A percentile compares a stretch with the other conserved stretches of the same genome.
phyloP scores from a whole-genome alignment of 35 echinoderm and acorn worm genomes.

The Eucidaris tribuloides region DNA sequence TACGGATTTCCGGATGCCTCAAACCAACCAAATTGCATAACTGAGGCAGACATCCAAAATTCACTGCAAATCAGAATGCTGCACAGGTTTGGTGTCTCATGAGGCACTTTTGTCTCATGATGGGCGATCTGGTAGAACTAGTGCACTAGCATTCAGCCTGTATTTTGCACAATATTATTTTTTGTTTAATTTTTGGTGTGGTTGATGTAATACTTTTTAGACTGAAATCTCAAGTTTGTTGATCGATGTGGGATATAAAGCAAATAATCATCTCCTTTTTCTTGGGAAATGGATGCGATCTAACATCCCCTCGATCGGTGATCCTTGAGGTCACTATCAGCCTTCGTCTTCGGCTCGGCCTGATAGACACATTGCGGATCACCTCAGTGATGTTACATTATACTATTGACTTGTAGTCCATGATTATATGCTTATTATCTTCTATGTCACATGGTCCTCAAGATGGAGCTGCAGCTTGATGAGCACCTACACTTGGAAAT shows the following conservation, averaged over 20 bases:
- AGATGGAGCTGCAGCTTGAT: background rate
- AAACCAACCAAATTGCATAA: slow-evolving; percentile 21
- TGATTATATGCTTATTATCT: background rate
- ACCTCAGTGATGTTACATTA: background rate
- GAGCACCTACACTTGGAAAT: background rate
- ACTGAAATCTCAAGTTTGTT: background rate
- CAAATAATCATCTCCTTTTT: too few species aligned
- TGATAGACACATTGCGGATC: background rate
- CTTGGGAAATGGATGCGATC: background rate
- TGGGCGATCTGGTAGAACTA: slow-evolving; percentile 32
- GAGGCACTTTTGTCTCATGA: slow-evolving; percentile 26
- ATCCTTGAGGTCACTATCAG: too few species aligned
- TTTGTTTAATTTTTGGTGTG: background rate
- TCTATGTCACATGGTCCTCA: background rate
- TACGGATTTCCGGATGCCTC: slow-evolving; percentile 26
- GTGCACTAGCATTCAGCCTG: too few species aligned
- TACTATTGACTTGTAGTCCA: background rate
- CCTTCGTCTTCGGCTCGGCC: too few species aligned
- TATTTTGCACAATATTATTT: slow-evolving; percentile 13
- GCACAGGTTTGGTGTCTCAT: slow-evolving; percentile 44
- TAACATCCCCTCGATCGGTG: background rate
- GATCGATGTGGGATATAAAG: too few species aligned
- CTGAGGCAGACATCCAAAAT: background rate
- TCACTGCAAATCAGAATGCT: slow-evolving; percentile 49
- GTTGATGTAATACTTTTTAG: too few species aligned